These are phyloP conservation scores for Pelvicachromis taeniatus DNA, from an alignment of 2,113 vertebrate species.

Conservation along the genomic window DNA sequence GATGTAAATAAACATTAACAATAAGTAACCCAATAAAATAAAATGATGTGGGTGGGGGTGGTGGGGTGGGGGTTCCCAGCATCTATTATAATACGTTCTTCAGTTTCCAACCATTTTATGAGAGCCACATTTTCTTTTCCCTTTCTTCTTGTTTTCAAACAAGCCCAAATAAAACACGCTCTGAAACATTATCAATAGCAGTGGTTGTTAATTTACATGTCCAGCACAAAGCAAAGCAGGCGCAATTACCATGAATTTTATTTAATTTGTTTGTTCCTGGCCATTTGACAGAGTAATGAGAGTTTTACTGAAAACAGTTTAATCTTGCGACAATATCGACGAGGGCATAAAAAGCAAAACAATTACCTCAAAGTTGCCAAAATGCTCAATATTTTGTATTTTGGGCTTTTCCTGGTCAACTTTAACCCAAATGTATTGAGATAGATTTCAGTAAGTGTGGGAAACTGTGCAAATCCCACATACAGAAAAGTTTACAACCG, in stretches of 20 bases:
- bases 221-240: neutral
- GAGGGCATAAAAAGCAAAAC: neutral
- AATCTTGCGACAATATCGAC: neutral
- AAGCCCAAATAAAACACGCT: neutral
- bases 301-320: neutral
- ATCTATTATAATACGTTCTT: neutral
- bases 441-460: neutral
- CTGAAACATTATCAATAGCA: neutral
- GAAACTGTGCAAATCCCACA: neutral
- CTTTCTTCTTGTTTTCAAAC: neutral
- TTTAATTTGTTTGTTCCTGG: neutral
- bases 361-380: neutral
- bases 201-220: neutral
- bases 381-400: neutral
- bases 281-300: neutral
- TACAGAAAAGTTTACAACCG: neutral
- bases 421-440: too few relatives aligned
- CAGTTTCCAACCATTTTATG: neutral
- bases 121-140: neutral
- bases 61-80: neutral
- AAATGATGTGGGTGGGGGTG: neutral
- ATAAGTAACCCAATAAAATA: neutral
- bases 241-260: neutral
- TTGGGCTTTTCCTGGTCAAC: neutral
- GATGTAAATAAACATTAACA: neutral